phyloP scores from a whole-genome alignment of 2,797 vertebrate species.

The Iguana delicatissima region DNA sequence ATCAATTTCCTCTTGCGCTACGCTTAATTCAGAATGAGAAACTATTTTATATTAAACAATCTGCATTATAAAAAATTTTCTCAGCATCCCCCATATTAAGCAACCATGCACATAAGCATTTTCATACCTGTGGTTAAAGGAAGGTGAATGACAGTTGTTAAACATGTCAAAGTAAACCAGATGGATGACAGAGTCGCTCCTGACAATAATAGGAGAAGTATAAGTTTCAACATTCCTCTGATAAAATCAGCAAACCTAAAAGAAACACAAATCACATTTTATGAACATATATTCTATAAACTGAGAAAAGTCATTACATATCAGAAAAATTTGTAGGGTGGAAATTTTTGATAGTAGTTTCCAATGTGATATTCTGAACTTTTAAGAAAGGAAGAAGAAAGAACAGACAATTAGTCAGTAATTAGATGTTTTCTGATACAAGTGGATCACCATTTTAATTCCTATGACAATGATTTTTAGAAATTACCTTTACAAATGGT shows the following conservation, averaged over 20 bases:
- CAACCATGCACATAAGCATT: not conserved
- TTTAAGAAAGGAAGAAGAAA: constrained; percentile 46
- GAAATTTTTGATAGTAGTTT: constrained; percentile 31
- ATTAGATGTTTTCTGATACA: not conserved
- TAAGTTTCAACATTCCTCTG: constrained; percentile 96
- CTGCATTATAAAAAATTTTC: not conserved
- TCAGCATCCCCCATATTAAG: constrained; percentile 12
- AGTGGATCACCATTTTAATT: not conserved
- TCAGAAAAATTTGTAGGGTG: constrained; percentile 47
- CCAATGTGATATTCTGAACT: constrained; percentile 40
- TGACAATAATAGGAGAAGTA: constrained; percentile 94
- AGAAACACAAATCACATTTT: constrained; percentile 61
- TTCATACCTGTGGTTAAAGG: constrained; percentile 92
- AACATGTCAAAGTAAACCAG: constrained; percentile 97
- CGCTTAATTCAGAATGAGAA: not conserved
- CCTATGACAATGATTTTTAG: not conserved
- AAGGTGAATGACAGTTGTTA: constrained; percentile 92
- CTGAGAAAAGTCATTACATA: not conserved
- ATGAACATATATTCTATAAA: constrained; percentile 41
- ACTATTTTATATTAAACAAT: not conserved
- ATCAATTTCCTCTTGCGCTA: not conserved
- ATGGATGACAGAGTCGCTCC: constrained; percentile 93
- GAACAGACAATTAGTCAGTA: not conserved
- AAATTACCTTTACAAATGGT: not conserved
- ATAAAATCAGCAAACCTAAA: constrained; percentile 97